Conservation (phyloP, 2,113 vertebrate species). For the Cynocephalus volans region DNA sequence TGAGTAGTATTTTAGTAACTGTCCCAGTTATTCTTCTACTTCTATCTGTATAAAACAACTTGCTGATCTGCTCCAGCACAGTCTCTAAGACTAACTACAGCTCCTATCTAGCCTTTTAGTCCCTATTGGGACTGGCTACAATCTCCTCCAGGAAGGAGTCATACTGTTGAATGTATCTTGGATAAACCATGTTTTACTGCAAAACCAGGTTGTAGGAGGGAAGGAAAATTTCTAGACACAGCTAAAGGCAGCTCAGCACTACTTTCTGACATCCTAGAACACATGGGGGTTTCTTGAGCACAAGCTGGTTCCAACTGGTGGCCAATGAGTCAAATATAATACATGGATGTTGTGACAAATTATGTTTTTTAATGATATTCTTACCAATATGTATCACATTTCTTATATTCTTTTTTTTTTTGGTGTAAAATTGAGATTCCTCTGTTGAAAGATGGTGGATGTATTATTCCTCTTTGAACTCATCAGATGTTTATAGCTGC, state of each 20-base stretch:
- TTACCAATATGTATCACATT: neutral
- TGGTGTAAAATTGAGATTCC: neutral
- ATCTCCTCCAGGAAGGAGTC: neutral
- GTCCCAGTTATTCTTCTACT: neutral
- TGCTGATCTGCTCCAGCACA: neutral
- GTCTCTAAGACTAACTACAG: neutral
- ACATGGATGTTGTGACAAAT: neutral
- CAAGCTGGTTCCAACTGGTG: neutral
- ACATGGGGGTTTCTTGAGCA: neutral
- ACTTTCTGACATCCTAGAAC: neutral
- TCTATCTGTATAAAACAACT: neutral
- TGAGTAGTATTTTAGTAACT: neutral
- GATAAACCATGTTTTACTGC: neutral
- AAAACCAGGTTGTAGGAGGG: neutral
- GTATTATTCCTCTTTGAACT: neutral
- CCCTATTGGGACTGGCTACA: neutral
- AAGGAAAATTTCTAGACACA: neutral
- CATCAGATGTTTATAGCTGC: neutral
- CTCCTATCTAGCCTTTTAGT: neutral
- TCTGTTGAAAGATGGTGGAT: neutral
- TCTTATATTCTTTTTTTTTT: neutral
- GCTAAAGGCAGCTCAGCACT: neutral
- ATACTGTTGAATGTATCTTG: neutral
- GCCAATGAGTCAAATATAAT: neutral
- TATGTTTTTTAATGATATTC: neutral